A percentile compares a stretch with the other conserved stretches of the same genome.
phyloP scores from a whole-genome alignment of 2,113 vertebrate genomes.

The Progne subis region DNA sequence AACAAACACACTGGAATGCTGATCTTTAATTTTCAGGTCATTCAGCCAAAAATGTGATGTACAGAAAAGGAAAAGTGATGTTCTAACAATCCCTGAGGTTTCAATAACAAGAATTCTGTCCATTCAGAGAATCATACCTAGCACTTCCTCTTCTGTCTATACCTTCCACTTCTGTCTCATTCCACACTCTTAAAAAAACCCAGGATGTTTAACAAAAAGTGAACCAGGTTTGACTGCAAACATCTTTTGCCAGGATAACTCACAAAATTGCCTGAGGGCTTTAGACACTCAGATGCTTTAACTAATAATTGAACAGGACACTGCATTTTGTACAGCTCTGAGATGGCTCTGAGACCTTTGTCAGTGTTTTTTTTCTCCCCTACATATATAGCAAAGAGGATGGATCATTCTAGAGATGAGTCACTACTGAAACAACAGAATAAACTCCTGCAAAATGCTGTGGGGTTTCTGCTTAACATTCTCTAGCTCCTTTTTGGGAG shows the following conservation, averaged over 20 bases:
- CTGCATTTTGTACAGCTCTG: background rate
- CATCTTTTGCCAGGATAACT: background rate
- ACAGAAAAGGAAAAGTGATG: background rate
- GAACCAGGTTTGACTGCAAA: background rate
- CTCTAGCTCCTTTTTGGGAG: background rate
- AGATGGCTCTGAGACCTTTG: background rate
- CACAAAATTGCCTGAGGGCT: background rate
- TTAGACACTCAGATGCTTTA: background rate
- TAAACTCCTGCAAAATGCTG: conserved; percentile 16
- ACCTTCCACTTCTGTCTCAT: background rate
- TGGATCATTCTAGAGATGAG: conserved; percentile 38
- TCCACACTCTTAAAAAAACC: background rate
- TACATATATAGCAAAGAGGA: background rate
- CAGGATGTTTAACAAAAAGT: background rate
- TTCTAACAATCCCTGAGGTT: background rate
- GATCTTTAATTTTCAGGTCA: background rate
- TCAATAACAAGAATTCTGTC: background rate
- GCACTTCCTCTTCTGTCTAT: background rate
- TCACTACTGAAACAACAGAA: conserved; percentile 52
- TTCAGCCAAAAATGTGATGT: background rate
- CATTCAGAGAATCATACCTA: background rate
- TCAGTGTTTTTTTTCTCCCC: background rate
- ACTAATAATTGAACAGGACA: conserved; percentile 17
- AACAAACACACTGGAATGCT: background rate
- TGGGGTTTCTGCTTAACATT: background rate